These are phyloP conservation scores for Tiphia femorata DNA, from an alignment of 2,888 invertebrate genomes.

Conservation along the genomic window DNA sequence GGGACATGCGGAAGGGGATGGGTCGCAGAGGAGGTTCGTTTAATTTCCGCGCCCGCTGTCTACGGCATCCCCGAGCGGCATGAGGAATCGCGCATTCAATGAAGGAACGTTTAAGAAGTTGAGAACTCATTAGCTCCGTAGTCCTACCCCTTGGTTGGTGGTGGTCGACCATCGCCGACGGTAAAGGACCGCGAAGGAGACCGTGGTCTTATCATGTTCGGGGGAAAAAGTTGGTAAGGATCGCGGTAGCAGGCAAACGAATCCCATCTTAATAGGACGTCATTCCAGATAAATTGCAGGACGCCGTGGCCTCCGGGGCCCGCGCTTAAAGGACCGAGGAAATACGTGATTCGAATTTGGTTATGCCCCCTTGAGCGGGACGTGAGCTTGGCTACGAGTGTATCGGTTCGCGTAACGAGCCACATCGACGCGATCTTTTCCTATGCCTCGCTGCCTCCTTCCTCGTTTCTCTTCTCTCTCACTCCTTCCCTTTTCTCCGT, in stretches of 20 bases:
- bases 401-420: constrained; percentile 33
- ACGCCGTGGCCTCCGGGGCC: constrained; percentile 18
- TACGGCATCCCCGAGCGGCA: constrained; percentile 2
- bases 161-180: constrained; percentile 2
- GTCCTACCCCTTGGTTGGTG: too few relatives aligned
- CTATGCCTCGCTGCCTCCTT: neutral
- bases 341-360: constrained; percentile 58
- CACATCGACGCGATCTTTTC: constrained; percentile 21
- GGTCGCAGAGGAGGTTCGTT: too few relatives aligned
- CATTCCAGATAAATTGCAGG: constrained; percentile 55
- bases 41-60: too few relatives aligned
- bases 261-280: constrained; percentile 53
- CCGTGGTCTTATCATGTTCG: constrained; percentile 23
- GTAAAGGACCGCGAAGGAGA: constrained; percentile 10
- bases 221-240: constrained; percentile 33
- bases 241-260: constrained; percentile 29
- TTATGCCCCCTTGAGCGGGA: constrained; percentile 25
- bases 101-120: constrained; percentile 42
- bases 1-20: too few relatives aligned
- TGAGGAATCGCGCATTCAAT: constrained; percentile 31
- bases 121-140: constrained; percentile 42
- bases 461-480: too few relatives aligned
- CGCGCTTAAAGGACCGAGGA: constrained; percentile 35
- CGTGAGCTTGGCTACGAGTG: neutral
- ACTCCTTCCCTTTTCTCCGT: too few relatives aligned